These are phyloP conservation scores for Drosophila neotestacea DNA, from an alignment of 2,888 invertebrate genomes.

Conservation along the genomic window DNA sequence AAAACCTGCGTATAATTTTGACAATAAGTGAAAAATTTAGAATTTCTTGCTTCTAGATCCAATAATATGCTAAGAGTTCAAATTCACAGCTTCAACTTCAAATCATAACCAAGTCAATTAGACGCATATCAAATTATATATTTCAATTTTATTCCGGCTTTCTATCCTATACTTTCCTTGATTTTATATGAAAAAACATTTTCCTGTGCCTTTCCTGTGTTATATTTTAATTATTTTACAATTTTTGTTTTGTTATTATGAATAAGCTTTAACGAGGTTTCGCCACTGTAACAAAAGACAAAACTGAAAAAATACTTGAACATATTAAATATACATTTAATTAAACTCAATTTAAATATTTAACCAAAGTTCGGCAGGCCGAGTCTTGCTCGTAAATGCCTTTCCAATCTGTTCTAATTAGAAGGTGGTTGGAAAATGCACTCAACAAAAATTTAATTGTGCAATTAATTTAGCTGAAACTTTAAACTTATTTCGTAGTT, in stretches of 20 bases:
- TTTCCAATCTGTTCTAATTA: conserved; percentile 25
- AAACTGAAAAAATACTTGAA: conserved; percentile 28
- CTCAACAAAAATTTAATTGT: conserved; percentile 33
- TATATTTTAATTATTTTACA: conserved; percentile 34
- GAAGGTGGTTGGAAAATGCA: conserved; percentile 19
- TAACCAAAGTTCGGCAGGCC: conserved; percentile 27
- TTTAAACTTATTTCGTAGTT: conserved; percentile 40
- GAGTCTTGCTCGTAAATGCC: conserved; percentile 23
- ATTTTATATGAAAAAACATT: conserved; percentile 25
- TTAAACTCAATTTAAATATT: conserved; percentile 19
- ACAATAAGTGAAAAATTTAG: conserved; percentile 64
- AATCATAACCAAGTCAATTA: conserved; percentile 67
- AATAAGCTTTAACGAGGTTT: conserved; percentile 82
- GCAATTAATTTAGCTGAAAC: conserved; percentile 40
- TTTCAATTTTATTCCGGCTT: conserved; percentile 24
- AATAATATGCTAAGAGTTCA: conserved; percentile 39
- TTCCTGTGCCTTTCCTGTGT: conserved; percentile 78
- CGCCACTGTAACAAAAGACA: conserved; percentile 67
- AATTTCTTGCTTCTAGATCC: conserved; percentile 57
- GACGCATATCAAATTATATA: conserved; percentile 65
- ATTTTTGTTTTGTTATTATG: conserved; percentile 35
- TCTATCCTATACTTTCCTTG: conserved; percentile 4
- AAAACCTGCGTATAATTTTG: conserved; percentile 70
- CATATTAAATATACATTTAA: conserved; percentile 34
- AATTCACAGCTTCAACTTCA: conserved; percentile 57